These are phyloP conservation scores for Agrochola circellaris DNA, from an alignment of 2,888 invertebrate species.

Conservation along the genomic window DNA sequence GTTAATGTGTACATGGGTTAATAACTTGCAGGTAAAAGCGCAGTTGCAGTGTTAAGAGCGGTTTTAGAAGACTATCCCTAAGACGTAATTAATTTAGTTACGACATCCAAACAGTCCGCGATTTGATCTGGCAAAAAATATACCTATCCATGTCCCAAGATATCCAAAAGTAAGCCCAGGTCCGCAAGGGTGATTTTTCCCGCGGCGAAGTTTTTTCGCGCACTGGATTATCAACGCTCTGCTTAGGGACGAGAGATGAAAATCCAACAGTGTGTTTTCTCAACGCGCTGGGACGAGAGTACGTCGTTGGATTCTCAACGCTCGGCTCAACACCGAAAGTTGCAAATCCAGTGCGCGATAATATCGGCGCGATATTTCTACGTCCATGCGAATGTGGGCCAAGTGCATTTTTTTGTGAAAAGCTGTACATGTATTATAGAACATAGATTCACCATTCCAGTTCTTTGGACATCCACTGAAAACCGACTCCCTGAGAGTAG, in stretches of 20 bases:
- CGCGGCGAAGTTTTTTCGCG: too few species aligned
- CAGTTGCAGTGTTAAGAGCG: conserved; percentile 40
- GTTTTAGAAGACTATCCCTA: background rate
- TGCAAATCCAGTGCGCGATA: too few species aligned
- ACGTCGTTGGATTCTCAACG: too few species aligned
- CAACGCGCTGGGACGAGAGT: too few species aligned
- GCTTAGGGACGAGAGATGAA: too few species aligned
- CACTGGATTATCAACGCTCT: too few species aligned
- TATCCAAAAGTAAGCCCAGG: background rate
- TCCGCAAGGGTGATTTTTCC: too few species aligned
- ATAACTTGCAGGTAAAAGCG: conserved; percentile 25
- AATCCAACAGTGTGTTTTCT: too few species aligned
- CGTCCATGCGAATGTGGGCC: too few species aligned
- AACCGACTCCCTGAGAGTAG: background rate
- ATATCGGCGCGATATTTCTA: too few species aligned
- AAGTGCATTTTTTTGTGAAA: too few species aligned
- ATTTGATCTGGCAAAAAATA: conserved; percentile 68
- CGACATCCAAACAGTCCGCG: conserved; percentile 11
- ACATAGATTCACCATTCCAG: background rate
- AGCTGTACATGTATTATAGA: background rate
- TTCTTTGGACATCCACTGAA: background rate
- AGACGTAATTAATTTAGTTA: conserved; percentile 9
- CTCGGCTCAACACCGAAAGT: too few species aligned
- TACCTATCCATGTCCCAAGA: conserved; percentile 37
- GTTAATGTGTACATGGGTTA: conserved; percentile 27